These are phyloP conservation scores for Hormaphis cornu DNA, from an alignment of 1,140 invertebrate genomes.

Conservation along the genomic window DNA sequence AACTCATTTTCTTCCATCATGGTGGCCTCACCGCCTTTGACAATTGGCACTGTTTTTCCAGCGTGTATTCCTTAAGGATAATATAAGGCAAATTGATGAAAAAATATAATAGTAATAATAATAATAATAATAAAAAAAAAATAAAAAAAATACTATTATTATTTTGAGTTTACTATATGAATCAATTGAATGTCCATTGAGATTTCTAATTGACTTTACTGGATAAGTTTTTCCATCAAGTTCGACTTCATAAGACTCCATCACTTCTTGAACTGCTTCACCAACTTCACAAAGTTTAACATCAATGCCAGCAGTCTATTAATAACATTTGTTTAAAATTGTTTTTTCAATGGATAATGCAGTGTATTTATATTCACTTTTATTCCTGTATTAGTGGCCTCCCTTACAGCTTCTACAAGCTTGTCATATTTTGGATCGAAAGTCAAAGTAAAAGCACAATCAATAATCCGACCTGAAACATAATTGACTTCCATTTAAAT, in stretches of 20 bases:
- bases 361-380: conserved; percentile 46
- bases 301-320: conserved; percentile 82
- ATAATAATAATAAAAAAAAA: neutral
- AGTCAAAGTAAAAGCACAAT: conserved; percentile 95
- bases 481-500: neutral
- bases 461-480: conserved; percentile 76
- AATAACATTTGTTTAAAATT: conserved; percentile 30
- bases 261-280: conserved; percentile 95
- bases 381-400: conserved; percentile 97
- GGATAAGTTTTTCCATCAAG: conserved; percentile 93
- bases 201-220: conserved; percentile 94
- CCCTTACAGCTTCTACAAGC: conserved; percentile 88
- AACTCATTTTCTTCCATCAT: conserved; percentile 99
- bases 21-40: conserved; percentile 94
- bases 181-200: conserved; percentile 96
- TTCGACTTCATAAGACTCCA: conserved; percentile 99
- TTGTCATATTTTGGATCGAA: conserved; percentile 97
- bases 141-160: neutral
- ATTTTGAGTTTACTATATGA: conserved; percentile 67
- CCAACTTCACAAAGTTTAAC: conserved; percentile 96
- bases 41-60: conserved; percentile 98
- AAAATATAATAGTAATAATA: neutral
- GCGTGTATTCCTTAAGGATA: conserved; percentile 78
- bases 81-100: neutral
- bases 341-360: neutral